Evolutionary conservation across 2,888 invertebrate species (phyloP), one percentile per base, ranked within the genome.

Genomic region (Agonopterix alstromeriana): DNA sequence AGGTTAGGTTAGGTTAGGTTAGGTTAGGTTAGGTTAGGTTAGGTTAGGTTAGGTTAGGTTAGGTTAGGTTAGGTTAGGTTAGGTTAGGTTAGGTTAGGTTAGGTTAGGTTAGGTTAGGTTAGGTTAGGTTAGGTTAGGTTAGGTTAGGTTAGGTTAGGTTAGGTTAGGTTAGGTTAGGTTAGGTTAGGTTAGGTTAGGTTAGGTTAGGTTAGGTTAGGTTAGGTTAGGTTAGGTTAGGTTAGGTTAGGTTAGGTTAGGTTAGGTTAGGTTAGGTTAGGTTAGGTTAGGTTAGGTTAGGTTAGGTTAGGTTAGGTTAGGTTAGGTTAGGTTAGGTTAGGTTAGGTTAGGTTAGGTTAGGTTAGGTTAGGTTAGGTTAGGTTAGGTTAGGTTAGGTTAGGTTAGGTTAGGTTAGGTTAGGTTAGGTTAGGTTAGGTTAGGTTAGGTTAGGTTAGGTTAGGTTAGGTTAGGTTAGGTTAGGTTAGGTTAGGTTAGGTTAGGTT

Each of bases 71-170:
- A 48, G 48, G 51, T 48, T 51, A 51, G 51, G 51, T 51, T 51
- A 51, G 51, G 51, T 51, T 51, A 50, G 50, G 50, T 50, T 50
- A 50, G 49, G 50, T 50, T 47, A 47, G 50, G 50, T 50, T 50
- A 50, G 48, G 50, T 50, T 50, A 50, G 49, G 49, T 53, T 43
- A 53, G 54, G 56, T 56, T 53, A 56, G 55, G 52, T 50, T 48
- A 50, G 50, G 50, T 50, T 50, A 50, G 50, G 50, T 50, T 50
- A 50, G 50, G 50, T 50, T 50, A 50, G 50, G 50, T n/a, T 50
- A 45, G 50, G 48, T 50, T 45, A 45, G 47, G 48, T 48, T 50
- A 50, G 50, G 50, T 50, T 50, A 50, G 50, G 50, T 50, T 48
- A 48, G 50, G 46, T 49, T 46, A 48, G 50, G 48, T 50, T 48